phyloP scores from a whole-genome alignment of 2,888 invertebrate genomes.

The Busseola fusca region DNA sequence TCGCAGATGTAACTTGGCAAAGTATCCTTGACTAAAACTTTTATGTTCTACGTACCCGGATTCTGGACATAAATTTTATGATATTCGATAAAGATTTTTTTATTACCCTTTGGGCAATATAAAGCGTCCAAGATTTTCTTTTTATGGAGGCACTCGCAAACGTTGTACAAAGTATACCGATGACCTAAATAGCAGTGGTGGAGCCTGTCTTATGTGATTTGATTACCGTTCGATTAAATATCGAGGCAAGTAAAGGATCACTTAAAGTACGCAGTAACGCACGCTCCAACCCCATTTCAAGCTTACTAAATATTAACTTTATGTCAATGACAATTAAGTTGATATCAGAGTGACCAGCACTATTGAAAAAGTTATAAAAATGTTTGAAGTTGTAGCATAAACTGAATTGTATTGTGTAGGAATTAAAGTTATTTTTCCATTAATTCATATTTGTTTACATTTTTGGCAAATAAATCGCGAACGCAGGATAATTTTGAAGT shows the following conservation, averaged over 20 bases:
- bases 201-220: background rate
- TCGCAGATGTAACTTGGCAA: conserved; percentile 8
- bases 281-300: no score
- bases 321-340: no score
- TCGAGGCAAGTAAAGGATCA: background rate
- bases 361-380: no score
- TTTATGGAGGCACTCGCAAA: conserved; percentile 33
- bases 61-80: conserved; percentile 36
- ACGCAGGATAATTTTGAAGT: no score
- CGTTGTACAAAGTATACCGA: conserved; percentile 7
- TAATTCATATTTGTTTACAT: no score
- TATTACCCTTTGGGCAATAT: conserved; percentile 24
- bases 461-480: no score
- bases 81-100: conserved; percentile 43
- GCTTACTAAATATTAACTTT: no score
- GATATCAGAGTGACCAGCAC: no score
- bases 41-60: conserved; percentile 10
- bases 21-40: conserved; percentile 22
- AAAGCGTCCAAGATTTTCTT: conserved; percentile 24
- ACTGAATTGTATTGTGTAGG: no score
- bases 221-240: background rate
- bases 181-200: conserved; percentile 18
- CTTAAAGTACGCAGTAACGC: no score
- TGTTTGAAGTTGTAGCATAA: no score
- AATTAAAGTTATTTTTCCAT: no score